Evolutionary conservation across 2,797 vertebrate species (phyloP).

Genomic region (Sebastolobus alascanus): DNA sequence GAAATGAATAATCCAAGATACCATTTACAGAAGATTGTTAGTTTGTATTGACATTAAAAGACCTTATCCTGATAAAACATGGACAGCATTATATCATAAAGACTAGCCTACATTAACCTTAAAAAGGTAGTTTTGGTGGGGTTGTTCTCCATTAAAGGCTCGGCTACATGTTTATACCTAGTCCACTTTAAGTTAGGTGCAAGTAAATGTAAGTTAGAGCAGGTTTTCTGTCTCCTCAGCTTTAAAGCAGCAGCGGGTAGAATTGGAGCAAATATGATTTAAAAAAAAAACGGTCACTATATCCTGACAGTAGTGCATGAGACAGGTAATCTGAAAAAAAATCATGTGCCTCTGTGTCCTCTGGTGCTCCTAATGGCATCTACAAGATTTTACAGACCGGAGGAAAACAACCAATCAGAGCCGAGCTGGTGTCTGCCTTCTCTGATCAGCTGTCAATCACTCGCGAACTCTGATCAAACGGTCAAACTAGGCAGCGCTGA

Average conservation of each 20-base stretch:
- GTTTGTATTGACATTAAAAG: neutral
- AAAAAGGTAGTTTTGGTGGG: neutral
- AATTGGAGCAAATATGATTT: no score
- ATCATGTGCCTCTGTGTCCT: no score
- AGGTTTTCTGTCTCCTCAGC: neutral
- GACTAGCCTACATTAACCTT: neutral
- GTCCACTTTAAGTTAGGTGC: neutral
- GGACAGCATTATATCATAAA: neutral
- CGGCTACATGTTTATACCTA: neutral
- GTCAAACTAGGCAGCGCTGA: no score
- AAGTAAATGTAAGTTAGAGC: neutral
- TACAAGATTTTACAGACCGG: no score
- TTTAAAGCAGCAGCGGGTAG: no score
- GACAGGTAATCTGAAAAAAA: no score
- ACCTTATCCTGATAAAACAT: neutral
- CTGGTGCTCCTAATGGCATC: no score
- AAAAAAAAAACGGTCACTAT: no score
- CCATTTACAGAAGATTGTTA: neutral
- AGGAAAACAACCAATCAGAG: no score
- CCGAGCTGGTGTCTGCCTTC: fast-evolving
- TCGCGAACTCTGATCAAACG: fast-evolving
- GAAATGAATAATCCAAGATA: neutral
- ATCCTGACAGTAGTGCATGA: no score
- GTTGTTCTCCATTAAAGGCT: neutral
- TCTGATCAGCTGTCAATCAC: no score